These are phyloP conservation scores for Marcusenius ussheri DNA, from an alignment of 2,113 vertebrate species.

Conservation along the genomic window DNA sequence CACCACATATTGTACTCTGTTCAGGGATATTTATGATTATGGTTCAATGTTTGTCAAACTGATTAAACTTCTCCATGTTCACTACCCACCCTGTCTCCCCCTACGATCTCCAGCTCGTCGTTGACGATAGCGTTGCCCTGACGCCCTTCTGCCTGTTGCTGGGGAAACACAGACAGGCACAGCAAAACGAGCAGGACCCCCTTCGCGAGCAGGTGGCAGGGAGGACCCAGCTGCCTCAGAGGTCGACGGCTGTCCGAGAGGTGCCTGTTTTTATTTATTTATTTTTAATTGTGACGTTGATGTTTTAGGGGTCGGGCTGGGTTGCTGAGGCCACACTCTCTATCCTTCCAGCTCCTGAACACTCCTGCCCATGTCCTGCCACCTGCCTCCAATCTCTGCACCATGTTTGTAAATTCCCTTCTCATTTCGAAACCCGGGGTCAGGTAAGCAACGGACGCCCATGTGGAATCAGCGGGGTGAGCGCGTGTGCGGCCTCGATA, in stretches of 20 bases:
- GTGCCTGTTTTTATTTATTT: slow-evolving; percentile 42
- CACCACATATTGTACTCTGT: neutral
- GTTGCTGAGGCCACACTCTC: neutral
- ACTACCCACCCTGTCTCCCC: neutral
- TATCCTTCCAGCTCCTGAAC: slow-evolving; percentile 70
- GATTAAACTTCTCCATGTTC: neutral
- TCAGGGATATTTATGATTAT: neutral
- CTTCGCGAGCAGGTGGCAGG: slow-evolving; percentile 31
- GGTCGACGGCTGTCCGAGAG: slow-evolving; percentile 70
- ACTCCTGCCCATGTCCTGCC: slow-evolving; percentile 89
- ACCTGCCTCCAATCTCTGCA: slow-evolving; percentile 78
- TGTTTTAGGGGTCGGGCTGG: neutral
- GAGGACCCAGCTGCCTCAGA: slow-evolving; percentile 50
- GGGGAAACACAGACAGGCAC: slow-evolving; percentile 67
- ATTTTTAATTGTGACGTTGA: neutral
- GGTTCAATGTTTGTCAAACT: neutral
- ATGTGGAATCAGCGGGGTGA: neutral
- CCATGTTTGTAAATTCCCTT: slow-evolving; percentile 78
- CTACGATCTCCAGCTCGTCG: slow-evolving; percentile 59
- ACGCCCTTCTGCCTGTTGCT: slow-evolving; percentile 83
- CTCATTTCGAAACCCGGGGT: slow-evolving; percentile 59
- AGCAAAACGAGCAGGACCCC: slow-evolving; percentile 37
- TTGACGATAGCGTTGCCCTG: slow-evolving; percentile 74
- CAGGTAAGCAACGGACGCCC: slow-evolving; percentile 42
- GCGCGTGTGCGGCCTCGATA: neutral